Base-by-base conservation (phyloP, 2,113 vertebrate genomes). In the Aptenodytes forsteri region DNA sequence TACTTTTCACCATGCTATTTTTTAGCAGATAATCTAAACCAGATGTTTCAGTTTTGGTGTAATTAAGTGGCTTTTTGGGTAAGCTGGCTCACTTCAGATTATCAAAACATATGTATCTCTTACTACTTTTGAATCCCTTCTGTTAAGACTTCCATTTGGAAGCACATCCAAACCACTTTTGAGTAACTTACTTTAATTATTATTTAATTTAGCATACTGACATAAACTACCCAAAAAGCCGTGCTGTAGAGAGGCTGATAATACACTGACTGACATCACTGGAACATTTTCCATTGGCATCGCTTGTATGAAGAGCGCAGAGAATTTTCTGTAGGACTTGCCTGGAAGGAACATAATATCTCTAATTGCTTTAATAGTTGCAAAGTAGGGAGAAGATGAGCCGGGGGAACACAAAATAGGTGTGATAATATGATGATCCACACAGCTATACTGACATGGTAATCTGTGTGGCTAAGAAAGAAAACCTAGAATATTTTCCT, bases 1-100 rank as follows among this genome's bases (percentile, higher is more conserved):
- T 92, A 15, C 56, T 95, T 91, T 92, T 82, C 83, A 84, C 80
- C 19, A 26, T 94, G 10, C 36, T 90, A 46, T 75, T 97, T 91
- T 95, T 83, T 86, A 78, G 22, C 42, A 54, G 50, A 71, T 92
- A 96, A 97, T 95, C 52, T 69, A 84, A 91, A 87, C 30, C 95
- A 97, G 89, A 92, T 92, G 96, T 94, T 97, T 84, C 61, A 92
- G 52, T 95, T 87, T 69, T 87, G 72, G 94, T 97, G 83, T 89
- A 95, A 94, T 87, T 93, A 96, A 89, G 94, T 82, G 80, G 59
- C 83, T 97, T 95, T 93, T 92, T 50, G 92, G 80, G 73, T 91
- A 95, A 96, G 6, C 40, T 93, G 87, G 44, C 89, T 95, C 72
- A 59, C 89, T 96, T 93, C 92, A 94, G 64, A 95, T 95, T 92